Base-by-base conservation (phyloP, 2,888 invertebrate genomes). In the Caenorhabditis plicata region DNA sequence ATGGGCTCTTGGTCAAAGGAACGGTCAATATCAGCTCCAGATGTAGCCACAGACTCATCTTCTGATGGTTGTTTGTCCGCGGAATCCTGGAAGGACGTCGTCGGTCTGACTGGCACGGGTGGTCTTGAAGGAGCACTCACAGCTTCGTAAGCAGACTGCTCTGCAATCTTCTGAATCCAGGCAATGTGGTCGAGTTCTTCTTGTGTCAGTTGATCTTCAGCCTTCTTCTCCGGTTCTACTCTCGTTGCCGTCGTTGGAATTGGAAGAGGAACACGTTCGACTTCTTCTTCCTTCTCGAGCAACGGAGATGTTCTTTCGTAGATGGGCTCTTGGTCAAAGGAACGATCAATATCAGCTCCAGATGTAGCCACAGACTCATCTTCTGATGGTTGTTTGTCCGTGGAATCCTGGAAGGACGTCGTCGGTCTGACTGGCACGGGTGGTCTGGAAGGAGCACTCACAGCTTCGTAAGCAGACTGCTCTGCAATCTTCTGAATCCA, bases 401-500 rank as follows among this genome's bases (percentile, higher is more conserved):
- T 27, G 29, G 29, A 27, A 27, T 7, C 8, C 13, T 27, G 8
- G 13, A 9, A 7, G 8, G 13, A 13, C 7, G 29, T 27, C 13
- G 8, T 7, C 29, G 13, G 7, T 13, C 29, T 27, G 13, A 27
- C 29, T 13, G 29, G 29, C 29, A 27, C 29, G 7, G 29, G 29
- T 27, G 29, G 29, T 27, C 29, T 7, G 13, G 29, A 27, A 9
- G 29, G 29, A 9, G 29, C 8, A 9, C 13, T 7, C 13, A 9
- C 8, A 27, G 29, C 7, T 13, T 27, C 29, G 13, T 9, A 27
- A 13, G 29, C 7, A 9, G 29, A 27, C 29, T 27, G 29, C 29
- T 27, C 29, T 27, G 29, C 29, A 7, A 27, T 27, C 13, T 13
- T 7, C 13, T 27, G 29, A 9, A 56, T 56, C 19, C 31, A 56